Evolutionary conservation across 2,113 vertebrate species (phyloP).

Genomic region (Oceanites oceanicus): DNA sequence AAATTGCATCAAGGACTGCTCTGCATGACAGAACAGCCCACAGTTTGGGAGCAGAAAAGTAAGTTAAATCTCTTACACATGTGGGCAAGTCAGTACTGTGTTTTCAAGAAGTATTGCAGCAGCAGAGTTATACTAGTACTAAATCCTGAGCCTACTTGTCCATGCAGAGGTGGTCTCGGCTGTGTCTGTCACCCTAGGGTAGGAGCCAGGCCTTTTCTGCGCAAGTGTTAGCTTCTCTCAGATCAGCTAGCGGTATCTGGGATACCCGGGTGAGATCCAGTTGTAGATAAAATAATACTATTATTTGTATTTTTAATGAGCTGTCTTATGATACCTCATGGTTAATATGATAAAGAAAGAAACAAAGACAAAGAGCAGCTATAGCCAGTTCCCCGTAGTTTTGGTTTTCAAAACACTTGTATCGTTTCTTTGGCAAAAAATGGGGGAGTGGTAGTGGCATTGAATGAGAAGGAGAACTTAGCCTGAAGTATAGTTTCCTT

Average conservation of each 20-base stretch:
- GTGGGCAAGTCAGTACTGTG: background rate
- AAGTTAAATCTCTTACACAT: background rate
- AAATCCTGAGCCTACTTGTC: background rate
- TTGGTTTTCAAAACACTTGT: constrained; percentile 18
- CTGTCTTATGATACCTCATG: background rate
- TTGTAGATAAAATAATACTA: background rate
- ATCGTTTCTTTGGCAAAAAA: constrained; percentile 18
- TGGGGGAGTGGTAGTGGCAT: background rate
- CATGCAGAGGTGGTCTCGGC: background rate
- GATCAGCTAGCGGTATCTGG: background rate
- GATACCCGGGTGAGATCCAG: background rate
- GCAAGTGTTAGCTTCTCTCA: background rate
- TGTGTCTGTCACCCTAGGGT: background rate
- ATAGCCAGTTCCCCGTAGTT: background rate
- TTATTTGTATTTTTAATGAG: background rate
- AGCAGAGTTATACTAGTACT: background rate
- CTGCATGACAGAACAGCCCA: background rate
- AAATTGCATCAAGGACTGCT: background rate
- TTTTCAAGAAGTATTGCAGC: background rate
- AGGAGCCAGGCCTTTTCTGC: background rate
- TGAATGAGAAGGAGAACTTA: constrained; percentile 2
- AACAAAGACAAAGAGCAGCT: background rate
- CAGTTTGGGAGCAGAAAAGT: background rate
- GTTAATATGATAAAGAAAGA: background rate
- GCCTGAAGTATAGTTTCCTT: constrained; percentile 39